phyloP scores from a whole-genome alignment of 2,888 invertebrate genomes.

The Drosophila peninsularis region DNA sequence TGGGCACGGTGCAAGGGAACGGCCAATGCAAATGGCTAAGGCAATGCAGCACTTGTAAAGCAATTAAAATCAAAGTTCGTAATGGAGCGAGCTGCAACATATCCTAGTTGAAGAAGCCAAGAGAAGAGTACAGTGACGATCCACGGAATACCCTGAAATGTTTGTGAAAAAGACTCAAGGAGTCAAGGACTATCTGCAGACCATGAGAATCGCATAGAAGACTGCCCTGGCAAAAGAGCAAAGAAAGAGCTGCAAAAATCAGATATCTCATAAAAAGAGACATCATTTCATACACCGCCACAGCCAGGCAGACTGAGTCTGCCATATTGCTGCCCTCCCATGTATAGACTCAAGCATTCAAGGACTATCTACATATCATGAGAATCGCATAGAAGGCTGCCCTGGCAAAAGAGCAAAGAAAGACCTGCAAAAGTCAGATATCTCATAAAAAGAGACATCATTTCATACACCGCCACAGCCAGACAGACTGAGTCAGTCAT shows the following conservation, averaged over 20 bases:
- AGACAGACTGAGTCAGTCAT: not conserved
- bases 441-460: no score
- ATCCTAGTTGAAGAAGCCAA: not conserved
- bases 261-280: not conserved
- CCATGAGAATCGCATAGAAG: no score
- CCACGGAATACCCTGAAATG: not conserved
- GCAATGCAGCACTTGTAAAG: conserved; percentile 24
- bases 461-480: not conserved
- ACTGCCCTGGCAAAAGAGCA: not conserved
- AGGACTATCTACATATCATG: no score
- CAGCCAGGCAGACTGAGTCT: not conserved
- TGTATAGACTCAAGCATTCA: not conserved
- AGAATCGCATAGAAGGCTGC: not conserved
- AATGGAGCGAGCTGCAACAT: not conserved
- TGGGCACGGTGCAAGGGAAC: not conserved
- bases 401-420: not conserved
- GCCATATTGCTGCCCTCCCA: not conserved
- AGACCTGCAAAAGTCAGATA: not conserved
- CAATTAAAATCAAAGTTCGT: conserved; percentile 35
- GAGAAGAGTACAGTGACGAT: not conserved
- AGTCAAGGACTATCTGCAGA: no score
- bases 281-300: not conserved
- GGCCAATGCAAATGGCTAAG: not conserved
- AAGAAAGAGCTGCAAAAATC: not conserved
- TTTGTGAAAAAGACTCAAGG: no score